Evolutionary conservation across 2,797 vertebrate species (phyloP).

Genomic region (Urocyon cinereoargenteus): DNA sequence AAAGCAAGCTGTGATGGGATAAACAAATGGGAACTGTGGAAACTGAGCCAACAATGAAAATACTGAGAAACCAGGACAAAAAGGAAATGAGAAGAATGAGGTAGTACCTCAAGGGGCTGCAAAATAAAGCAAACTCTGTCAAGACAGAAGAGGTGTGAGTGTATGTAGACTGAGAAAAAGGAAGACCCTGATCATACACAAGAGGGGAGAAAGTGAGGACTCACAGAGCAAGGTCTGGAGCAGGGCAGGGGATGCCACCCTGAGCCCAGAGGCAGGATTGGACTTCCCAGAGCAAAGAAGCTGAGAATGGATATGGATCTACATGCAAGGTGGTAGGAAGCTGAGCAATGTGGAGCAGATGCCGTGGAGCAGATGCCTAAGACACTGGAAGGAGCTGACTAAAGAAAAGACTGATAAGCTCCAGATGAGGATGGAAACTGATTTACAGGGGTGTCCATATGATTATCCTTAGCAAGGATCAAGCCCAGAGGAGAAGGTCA

Average conservation of each 20-base stretch:
- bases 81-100: neutral
- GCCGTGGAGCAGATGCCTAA: neutral
- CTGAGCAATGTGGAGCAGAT: neutral
- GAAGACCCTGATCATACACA: neutral
- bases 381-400: neutral
- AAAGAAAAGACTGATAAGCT: neutral
- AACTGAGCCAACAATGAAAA: neutral
- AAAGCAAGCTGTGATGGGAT: neutral
- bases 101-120: neutral
- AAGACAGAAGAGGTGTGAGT: neutral
- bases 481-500: neutral
- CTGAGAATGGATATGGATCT: neutral
- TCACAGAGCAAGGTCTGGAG: neutral
- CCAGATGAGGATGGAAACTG: neutral
- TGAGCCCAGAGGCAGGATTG: neutral
- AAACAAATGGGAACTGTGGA: neutral
- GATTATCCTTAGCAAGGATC: constrained; percentile 4
- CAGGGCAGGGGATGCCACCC: neutral
- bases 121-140: neutral
- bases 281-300: neutral
- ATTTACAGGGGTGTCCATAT: neutral
- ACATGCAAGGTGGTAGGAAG: neutral
- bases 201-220: neutral
- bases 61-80: constrained; percentile 34
- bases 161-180: neutral